Conservation (phyloP, 1,140 invertebrate species). For the Cepaea nemoralis region DNA sequence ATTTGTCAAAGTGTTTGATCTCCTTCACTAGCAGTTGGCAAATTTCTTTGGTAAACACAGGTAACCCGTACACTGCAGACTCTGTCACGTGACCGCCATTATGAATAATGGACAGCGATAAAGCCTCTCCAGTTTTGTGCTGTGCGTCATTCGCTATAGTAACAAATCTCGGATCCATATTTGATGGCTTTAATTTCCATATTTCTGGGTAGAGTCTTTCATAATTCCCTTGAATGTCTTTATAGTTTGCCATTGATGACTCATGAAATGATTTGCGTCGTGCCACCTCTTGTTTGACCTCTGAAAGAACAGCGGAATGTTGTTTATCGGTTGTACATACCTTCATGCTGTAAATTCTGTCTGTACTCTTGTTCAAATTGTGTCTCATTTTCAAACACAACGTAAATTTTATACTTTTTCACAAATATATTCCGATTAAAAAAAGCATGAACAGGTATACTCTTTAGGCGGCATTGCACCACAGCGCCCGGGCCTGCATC, state of each 20-base stretch:
- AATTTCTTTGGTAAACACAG: slow-evolving; percentile 71
- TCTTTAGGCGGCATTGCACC: too few relatives aligned
- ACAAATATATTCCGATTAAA: slow-evolving; percentile 27
- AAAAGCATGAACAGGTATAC: slow-evolving; percentile 19
- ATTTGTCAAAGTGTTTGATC: slow-evolving; percentile 69
- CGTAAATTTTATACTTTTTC: slow-evolving; percentile 22
- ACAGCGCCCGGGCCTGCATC: too few relatives aligned
- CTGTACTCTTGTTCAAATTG: slow-evolving; percentile 33
- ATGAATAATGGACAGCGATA: not conserved
- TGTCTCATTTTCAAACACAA: slow-evolving; percentile 17
- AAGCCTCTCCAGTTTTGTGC: not conserved
- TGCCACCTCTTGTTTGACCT: slow-evolving; percentile 3
- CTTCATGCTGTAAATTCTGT: slow-evolving; percentile 20
- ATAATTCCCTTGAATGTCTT: not conserved
- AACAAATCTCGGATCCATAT: slow-evolving; percentile 19
- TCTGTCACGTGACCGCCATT: slow-evolving; percentile 43
- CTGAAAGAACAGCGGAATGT: not conserved
- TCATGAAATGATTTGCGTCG: slow-evolving; percentile 17
- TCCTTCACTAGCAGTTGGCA: slow-evolving; percentile 70
- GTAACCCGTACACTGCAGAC: slow-evolving; percentile 65
- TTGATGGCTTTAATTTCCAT: not conserved
- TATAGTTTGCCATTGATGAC: not conserved
- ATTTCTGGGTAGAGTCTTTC: slow-evolving; percentile 14
- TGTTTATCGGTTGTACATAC: slow-evolving; percentile 33
- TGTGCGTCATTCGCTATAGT: slow-evolving; percentile 6